Conservation (phyloP, 2,113 vertebrate species). For the Rhizomys pruinosus region DNA sequence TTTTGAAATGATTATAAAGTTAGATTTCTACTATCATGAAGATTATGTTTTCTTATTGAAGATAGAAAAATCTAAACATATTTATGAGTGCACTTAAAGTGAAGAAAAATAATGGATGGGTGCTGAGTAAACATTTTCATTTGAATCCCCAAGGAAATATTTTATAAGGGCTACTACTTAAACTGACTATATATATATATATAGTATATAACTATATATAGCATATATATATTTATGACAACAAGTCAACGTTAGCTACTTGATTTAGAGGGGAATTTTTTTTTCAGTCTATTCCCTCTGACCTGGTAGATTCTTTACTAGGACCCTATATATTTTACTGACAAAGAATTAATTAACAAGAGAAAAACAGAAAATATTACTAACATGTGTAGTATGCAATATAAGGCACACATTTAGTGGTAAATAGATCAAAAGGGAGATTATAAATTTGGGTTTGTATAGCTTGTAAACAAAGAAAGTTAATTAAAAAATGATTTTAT, state of each 20-base stretch:
- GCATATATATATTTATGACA: neutral
- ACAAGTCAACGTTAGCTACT: neutral
- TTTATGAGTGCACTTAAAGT: neutral
- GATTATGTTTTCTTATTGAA: neutral
- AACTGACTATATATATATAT: no score
- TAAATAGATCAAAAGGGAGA: neutral
- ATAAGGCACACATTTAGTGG: neutral
- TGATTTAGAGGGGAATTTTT: neutral
- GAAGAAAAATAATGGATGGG: neutral
- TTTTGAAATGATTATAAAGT: no score
- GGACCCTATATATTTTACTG: neutral
- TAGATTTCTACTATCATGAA: neutral
- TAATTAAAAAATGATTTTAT: no score
- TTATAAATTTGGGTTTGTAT: constrained; percentile 1
- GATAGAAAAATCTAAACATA: neutral
- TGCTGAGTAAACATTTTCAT: neutral
- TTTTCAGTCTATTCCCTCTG: neutral
- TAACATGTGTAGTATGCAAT: neutral
- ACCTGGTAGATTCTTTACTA: neutral
- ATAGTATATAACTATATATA: no score
- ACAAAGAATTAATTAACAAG: neutral
- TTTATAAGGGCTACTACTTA: neutral
- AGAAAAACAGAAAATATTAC: neutral
- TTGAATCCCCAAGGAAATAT: neutral
- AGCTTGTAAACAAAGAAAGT: neutral